These are phyloP conservation scores for Jaculus jaculus DNA, from an alignment of 2,113 vertebrate species.

Conservation along the genomic window DNA sequence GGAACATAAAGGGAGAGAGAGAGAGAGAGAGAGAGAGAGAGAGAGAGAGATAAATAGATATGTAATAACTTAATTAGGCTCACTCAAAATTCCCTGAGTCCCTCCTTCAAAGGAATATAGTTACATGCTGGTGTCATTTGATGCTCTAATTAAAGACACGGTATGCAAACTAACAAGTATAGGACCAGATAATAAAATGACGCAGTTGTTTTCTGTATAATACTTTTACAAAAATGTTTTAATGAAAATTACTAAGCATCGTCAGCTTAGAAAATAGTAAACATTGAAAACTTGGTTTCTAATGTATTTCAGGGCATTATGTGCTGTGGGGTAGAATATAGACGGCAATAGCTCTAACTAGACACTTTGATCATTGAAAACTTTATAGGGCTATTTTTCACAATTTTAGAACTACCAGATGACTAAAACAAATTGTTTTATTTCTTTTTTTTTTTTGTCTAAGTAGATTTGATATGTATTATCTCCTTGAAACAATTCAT, in stretches of 20 bases:
- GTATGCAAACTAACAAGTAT: neutral
- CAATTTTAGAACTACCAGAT: slow-evolving; percentile 73
- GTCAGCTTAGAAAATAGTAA: slow-evolving; percentile 35
- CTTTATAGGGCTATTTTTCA: slow-evolving; percentile 76
- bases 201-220: neutral
- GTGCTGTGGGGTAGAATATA: slow-evolving; percentile 23
- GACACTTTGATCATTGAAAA: slow-evolving; percentile 59
- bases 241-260: slow-evolving; percentile 21
- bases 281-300: slow-evolving; percentile 50
- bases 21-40: neutral
- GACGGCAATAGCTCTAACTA: slow-evolving; percentile 52
- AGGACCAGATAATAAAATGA: neutral
- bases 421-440: slow-evolving; percentile 81
- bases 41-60: neutral
- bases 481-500: slow-evolving; percentile 73
- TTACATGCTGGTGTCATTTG: neutral
- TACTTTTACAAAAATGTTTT: slow-evolving; percentile 8
- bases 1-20: too few species aligned
- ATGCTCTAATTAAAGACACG: neutral
- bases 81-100: neutral
- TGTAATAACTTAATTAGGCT: neutral
- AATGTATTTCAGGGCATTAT: neutral
- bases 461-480: slow-evolving; percentile 79
- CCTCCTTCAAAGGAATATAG: neutral
- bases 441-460: slow-evolving; percentile 67